A percentile compares a stretch with the other conserved stretches of the same genome.
Evolutionary conservation across 2,797 vertebrate species (phyloP).

Genomic region (Sebastes oblongus): DNA sequence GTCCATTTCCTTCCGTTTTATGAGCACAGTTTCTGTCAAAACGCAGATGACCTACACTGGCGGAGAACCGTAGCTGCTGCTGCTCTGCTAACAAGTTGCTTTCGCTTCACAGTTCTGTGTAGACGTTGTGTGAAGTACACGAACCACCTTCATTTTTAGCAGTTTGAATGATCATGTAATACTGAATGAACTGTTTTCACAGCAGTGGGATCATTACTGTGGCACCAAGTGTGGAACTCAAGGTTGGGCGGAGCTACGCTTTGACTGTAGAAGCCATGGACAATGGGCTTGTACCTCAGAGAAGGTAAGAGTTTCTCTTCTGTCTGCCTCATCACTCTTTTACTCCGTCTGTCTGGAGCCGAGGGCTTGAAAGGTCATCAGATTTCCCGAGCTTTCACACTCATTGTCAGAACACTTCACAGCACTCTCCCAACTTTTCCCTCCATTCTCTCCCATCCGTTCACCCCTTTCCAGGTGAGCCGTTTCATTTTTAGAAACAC

Average conservation of each 20-base stretch:
- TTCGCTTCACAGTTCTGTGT: not conserved
- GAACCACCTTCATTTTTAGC: not conserved
- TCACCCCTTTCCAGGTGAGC: not conserved
- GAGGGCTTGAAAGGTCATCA: constrained; percentile 17
- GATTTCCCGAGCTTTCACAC: constrained; percentile 8
- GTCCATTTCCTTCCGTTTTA: not conserved
- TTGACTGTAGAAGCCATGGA: constrained; percentile 92
- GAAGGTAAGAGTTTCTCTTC: constrained; percentile 82
- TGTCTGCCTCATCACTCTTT: not conserved
- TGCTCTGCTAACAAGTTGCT: not conserved
- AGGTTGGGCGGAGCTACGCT: constrained; percentile 86
- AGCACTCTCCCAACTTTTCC: not conserved
- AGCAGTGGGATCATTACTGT: constrained; percentile 88
- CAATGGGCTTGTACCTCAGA: constrained; percentile 84
- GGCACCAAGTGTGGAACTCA: constrained; percentile 79
- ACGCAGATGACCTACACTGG: no score
- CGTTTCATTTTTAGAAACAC: constrained; percentile 7
- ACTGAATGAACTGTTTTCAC: constrained; percentile 5
- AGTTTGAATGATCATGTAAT: not conserved
- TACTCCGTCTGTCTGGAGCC: not conserved
- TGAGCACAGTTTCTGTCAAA: no score
- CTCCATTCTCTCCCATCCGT: not conserved
- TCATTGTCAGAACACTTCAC: not conserved
- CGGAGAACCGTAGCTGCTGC: not conserved
- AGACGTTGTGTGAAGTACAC: not conserved